A percentile compares a stretch with the other conserved stretches of the same genome.
These are phyloP conservation scores for Chaetodon auriga DNA, from an alignment of 2,113 vertebrate genomes.

Conservation along the genomic window DNA sequence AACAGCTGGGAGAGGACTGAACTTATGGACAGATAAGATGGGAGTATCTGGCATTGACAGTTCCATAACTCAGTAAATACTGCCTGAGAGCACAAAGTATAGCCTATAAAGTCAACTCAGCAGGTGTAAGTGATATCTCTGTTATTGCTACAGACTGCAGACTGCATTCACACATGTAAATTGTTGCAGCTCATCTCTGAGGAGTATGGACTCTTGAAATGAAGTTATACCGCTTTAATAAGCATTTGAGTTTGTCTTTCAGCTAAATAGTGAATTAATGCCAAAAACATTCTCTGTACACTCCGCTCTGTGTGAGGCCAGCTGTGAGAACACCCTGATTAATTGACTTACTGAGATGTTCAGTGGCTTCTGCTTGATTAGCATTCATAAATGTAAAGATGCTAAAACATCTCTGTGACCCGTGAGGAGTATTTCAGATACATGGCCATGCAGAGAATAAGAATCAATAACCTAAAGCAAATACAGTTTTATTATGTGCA, in stretches of 20 bases:
- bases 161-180: conserved; percentile 29
- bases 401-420: conserved; percentile 29
- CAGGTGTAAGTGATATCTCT: conserved; percentile 26
- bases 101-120: conserved; percentile 52
- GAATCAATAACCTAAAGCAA: conserved; percentile 11
- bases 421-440: neutral
- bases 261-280: conserved; percentile 25
- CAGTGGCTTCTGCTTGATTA: conserved; percentile 39
- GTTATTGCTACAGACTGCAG: conserved; percentile 24
- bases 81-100: neutral
- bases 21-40: conserved; percentile 17
- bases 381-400: conserved; percentile 41
- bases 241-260: conserved; percentile 15
- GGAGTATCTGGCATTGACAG: conserved; percentile 5
- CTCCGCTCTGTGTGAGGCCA: conserved; percentile 10
- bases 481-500: neutral
- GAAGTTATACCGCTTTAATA: conserved; percentile 18
- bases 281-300: neutral
- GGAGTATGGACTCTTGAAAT: neutral
- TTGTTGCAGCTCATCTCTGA: conserved; percentile 20
- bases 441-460: conserved; percentile 6
- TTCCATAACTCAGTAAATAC: conserved; percentile 50
- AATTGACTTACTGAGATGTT: conserved; percentile 37
- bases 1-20: conserved; percentile 21
- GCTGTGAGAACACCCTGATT: conserved; percentile 36